Base-by-base conservation (phyloP, 2,888 invertebrate species). In the Corythucha ciliata region DNA sequence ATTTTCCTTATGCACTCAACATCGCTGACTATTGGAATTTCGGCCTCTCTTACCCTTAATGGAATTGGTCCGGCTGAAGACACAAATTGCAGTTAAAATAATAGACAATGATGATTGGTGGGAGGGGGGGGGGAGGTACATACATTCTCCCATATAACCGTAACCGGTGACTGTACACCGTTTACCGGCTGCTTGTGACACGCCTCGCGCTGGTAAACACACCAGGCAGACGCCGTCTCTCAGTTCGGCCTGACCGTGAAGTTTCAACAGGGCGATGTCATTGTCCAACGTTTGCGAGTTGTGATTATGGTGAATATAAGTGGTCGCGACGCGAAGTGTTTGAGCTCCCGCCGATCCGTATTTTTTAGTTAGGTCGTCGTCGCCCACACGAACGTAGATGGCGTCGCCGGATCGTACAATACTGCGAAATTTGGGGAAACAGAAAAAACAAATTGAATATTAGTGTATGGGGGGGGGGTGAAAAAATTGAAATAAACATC, bases 231-330 rank as follows among this genome's bases (percentile, higher is more conserved):
- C 79, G 45, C 90, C 90, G 67, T 89, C 88, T 58, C 85, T 81
- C 4, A 90, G 73, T 66, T 89, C 89, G 0, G 87, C 89, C 67
- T 89, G 89, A 0, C 89, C 88, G 57, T 87, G 85, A 20, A 93
- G 74, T 67, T 90, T 90, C 10, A 94, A 73, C 55, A 94, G 68
- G 1, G 94, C 94, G 57, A 94, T 91, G 63, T 94, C 93, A 63
- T 94, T 92, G 67, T 91, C 92, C 59, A 92, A 70, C 1, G 92
- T 92, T 69, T 91, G 91, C 61, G 89, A 88, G 69, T 92, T 92
- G 72, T 92, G 92, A 71, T 92, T 92, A 69, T 92, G 92, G 65
- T 92, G 92, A 56, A 92, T 92, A 68, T 92, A 92, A 0, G 91
- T 91, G 47, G 92, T 92, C 48, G 89, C 88, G 2, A 92, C 91